These are phyloP conservation scores for Labroides dimidiatus DNA, from an alignment of 2,797 vertebrate genomes.

Conservation along the genomic window DNA sequence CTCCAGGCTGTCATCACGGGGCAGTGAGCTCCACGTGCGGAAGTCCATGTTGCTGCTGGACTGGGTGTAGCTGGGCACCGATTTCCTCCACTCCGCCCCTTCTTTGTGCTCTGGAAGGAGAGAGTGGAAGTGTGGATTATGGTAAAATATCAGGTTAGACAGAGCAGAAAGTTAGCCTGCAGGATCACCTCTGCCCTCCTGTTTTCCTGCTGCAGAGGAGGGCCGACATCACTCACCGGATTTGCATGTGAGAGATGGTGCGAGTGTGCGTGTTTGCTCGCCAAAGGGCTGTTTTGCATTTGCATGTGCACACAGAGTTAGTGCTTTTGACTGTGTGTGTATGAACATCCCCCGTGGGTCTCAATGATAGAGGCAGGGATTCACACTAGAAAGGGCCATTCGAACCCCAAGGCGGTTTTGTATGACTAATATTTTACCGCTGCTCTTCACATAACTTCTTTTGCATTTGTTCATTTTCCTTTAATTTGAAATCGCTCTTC, in stretches of 20 bases:
- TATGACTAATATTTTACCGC: conserved; percentile 27
- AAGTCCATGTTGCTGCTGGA: conserved; percentile 95
- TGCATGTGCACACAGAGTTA: conserved; percentile 47
- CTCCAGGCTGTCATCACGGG: conserved; percentile 93
- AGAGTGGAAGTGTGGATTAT: conserved; percentile 5
- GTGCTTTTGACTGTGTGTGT: conserved; percentile 17
- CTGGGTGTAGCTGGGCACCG: conserved; percentile 91
- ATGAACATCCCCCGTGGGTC: conserved; percentile 29
- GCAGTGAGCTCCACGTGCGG: conserved; percentile 90
- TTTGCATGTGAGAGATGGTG: conserved; percentile 73
- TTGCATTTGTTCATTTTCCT: conserved; percentile 34
- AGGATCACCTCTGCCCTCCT: conserved; percentile 43
- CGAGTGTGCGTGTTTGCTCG: conserved; percentile 26
- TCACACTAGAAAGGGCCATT: conserved; percentile 45
- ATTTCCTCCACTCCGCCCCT: conserved; percentile 80
- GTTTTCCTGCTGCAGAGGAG: conserved; percentile 30
- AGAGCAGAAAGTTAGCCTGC: conserved; percentile 35
- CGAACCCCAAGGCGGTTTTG: conserved; percentile 22
- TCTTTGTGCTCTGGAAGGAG: conserved; percentile 82
- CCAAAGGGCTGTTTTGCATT: conserved; percentile 65
- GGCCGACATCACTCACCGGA: conserved; percentile 45
- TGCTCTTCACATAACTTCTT: conserved; percentile 30
- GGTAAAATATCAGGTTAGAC: conserved; percentile 13
- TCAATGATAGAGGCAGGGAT: conserved; percentile 36
- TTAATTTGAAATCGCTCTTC: conserved; percentile 62